phyloP scores from a whole-genome alignment of 2,888 invertebrate genomes.

The Nymphalis urticae region DNA sequence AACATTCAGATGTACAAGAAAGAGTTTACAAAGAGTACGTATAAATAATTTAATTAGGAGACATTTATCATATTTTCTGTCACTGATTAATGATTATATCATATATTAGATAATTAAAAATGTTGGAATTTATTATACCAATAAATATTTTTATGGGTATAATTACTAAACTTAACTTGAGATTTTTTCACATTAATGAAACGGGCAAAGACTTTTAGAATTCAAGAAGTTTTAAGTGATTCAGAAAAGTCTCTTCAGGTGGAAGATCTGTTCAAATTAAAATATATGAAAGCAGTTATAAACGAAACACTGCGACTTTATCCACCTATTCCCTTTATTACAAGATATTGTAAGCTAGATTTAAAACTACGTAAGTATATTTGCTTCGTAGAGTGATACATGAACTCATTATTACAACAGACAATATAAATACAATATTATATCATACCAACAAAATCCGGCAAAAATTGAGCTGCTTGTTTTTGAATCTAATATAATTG shows the following conservation, averaged over 20 bases:
- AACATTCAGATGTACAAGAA: conserved; percentile 51
- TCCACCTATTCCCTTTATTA: conserved; percentile 48
- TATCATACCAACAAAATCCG: background rate
- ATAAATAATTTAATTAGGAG: background rate
- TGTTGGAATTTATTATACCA: no score
- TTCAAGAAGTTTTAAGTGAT: conserved; percentile 46
- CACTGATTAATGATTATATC: background rate
- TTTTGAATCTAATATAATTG: no score
- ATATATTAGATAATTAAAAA: no score
- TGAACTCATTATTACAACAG: background rate
- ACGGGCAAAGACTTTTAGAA: conserved; percentile 33
- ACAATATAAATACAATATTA: background rate
- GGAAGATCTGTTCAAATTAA: conserved; percentile 46
- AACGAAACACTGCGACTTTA: conserved; percentile 54
- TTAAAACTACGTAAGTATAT: conserved; percentile 41
- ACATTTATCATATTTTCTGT: background rate
- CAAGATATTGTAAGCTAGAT: conserved; percentile 46
- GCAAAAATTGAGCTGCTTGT: no score
- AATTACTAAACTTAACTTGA: background rate
- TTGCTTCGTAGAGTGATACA: no score
- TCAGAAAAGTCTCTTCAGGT: conserved; percentile 39
- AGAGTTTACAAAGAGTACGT: conserved; percentile 55
- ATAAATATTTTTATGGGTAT: no score
- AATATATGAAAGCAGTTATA: conserved; percentile 54
- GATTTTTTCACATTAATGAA: background rate